A percentile compares a stretch with the other conserved stretches of the same genome.
Conservation (phyloP, 1,140 invertebrate species). For the Drosophila sucinea region DNA sequence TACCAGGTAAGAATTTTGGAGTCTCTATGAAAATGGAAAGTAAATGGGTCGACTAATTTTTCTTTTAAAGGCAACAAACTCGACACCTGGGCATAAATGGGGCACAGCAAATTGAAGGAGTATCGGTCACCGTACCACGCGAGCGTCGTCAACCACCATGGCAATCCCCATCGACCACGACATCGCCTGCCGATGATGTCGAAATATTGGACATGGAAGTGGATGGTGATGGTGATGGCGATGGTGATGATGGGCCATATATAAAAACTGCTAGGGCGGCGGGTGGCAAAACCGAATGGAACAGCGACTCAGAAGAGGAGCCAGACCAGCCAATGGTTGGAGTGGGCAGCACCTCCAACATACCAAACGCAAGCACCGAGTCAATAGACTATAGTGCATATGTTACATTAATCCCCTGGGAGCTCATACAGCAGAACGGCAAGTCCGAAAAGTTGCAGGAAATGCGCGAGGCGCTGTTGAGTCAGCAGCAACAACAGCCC, state of each 20-base stretch:
- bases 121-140: conserved; percentile 59
- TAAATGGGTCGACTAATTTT: not conserved
- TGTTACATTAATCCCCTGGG: conserved; percentile 75
- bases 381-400: conserved; percentile 64
- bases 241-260: conserved; percentile 30
- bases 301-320: conserved; percentile 56
- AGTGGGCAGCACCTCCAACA: conserved; percentile 27
- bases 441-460: conserved; percentile 72
- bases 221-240: conserved; percentile 27
- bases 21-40: not conserved
- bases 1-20: conserved; percentile 83
- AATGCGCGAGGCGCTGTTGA: conserved; percentile 65
- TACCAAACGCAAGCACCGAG: conserved; percentile 41
- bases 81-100: conserved; percentile 86
- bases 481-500: conserved; percentile 23
- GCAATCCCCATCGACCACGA: conserved; percentile 28
- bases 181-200: conserved; percentile 57
- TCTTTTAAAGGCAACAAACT: conserved; percentile 87
- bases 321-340: conserved; percentile 20
- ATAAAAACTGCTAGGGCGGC: conserved; percentile 50
- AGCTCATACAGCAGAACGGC: conserved; percentile 74
- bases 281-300: conserved; percentile 62
- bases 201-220: conserved; percentile 70
- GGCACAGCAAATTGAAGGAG: conserved; percentile 72
- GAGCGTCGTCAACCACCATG: conserved; percentile 53